A percentile compares a stretch with the other conserved stretches of the same genome.
phyloP scores from a whole-genome alignment of 2,113 vertebrate species.

The Oncorhynchus kisutch region DNA sequence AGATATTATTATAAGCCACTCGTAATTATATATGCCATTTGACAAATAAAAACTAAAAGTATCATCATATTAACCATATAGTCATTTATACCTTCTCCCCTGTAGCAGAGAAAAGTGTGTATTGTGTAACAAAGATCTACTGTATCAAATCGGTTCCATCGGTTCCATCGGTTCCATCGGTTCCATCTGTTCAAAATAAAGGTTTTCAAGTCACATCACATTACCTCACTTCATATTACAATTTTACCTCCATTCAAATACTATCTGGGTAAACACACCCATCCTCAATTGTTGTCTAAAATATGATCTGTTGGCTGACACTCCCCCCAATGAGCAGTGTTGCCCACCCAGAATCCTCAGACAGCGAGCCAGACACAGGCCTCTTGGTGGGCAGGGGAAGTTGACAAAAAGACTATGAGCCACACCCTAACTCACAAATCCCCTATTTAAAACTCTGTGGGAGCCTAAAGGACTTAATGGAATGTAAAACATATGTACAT shows the following conservation, averaged over 20 bases:
- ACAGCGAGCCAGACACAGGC: conserved; percentile 31
- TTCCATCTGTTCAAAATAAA: neutral
- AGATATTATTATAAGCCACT: neutral
- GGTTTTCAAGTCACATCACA: neutral
- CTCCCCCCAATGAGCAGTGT: conserved; percentile 26
- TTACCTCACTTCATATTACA: neutral
- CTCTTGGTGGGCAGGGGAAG: conserved; percentile 44
- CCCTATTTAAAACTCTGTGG: conserved; percentile 50
- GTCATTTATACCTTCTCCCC: neutral
- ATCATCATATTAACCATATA: neutral
- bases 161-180: neutral
- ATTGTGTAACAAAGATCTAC: neutral
- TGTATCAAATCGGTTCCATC: neutral
- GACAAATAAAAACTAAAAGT: neutral
- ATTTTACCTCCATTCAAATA: neutral
- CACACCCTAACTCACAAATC: conserved; percentile 65
- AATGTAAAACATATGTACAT: conserved; percentile 43
- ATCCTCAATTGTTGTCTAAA: neutral
- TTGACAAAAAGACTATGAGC: conserved; percentile 51
- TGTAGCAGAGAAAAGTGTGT: neutral
- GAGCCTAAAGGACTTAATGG: conserved; percentile 46
- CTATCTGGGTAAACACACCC: neutral
- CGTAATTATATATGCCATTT: neutral
- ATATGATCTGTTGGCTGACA: neutral
- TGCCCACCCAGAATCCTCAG: conserved; percentile 25